A percentile compares a stretch with the other conserved stretches of the same genome.
Evolutionary conservation across 2,888 invertebrate genomes (phyloP).

Genomic region (Caenorhabditis afra): DNA sequence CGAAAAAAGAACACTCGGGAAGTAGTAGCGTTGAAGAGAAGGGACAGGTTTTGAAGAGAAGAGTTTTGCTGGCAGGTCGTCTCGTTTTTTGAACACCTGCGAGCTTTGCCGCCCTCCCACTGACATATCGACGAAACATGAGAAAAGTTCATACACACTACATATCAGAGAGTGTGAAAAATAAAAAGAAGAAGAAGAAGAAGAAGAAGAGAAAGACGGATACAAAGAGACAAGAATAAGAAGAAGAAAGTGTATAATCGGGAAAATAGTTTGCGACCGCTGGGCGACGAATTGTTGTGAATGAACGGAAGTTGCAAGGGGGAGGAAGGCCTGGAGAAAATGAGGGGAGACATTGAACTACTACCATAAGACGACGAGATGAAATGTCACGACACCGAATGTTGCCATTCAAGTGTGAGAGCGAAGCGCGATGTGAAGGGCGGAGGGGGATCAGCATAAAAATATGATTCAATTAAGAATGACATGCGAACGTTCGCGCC

Average conservation of each 20-base stretch:
- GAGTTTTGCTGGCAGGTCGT: not conserved
- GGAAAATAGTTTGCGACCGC: conserved; percentile 54
- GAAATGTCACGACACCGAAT: conserved; percentile 55
- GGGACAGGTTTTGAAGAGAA: not conserved
- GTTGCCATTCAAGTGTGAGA: conserved; percentile 54
- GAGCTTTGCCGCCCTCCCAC: not conserved
- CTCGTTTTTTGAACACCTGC: conserved; percentile 39
- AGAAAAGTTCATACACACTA: conserved; percentile 43
- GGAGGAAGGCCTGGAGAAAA: conserved; percentile 52
- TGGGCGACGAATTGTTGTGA: conserved; percentile 60
- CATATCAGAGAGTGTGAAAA: conserved; percentile 44
- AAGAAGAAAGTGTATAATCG: conserved; percentile 58
- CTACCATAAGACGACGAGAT: conserved; percentile 51
- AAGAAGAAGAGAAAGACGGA: conserved; percentile 29
- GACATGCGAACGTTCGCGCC: conserved; percentile 48
- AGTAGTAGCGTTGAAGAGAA: not conserved
- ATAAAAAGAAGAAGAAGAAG: conserved; percentile 31
- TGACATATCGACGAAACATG: conserved; percentile 32
- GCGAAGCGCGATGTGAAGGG: conserved; percentile 16
- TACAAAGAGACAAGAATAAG: conserved; percentile 38
- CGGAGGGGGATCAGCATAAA: conserved; percentile 56
- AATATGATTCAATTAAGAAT: conserved; percentile 60
- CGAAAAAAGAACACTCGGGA: not conserved
- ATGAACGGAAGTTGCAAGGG: conserved; percentile 61
- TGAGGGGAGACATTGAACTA: conserved; percentile 57